Conservation (phyloP, 2,113 vertebrate species). For the Rhinichthys klamathensis region DNA sequence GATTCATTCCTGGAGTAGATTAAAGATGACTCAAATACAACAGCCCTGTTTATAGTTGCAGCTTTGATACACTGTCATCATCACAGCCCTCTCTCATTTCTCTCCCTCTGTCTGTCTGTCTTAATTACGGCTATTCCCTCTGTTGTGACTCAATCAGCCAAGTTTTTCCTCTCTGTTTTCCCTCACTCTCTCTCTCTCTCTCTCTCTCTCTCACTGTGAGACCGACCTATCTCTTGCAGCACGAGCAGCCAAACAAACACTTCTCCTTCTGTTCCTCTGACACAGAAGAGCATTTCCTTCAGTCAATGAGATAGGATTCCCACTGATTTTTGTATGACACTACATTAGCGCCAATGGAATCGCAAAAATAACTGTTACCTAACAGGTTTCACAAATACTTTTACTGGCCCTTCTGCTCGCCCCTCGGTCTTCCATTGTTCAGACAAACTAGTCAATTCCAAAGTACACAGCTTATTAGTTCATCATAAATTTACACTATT, state of each 20-base stretch:
- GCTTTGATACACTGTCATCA: slow-evolving; percentile 34
- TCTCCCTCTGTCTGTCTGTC: slow-evolving; percentile 38
- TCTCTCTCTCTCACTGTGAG: slow-evolving; percentile 31
- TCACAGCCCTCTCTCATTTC: slow-evolving; percentile 18
- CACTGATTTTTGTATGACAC: neutral
- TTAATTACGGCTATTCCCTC: slow-evolving; percentile 56
- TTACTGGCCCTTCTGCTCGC: neutral
- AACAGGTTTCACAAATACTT: neutral
- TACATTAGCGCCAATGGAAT: neutral
- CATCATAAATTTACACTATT: no score
- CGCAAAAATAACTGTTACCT: neutral
- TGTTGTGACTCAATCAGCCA: slow-evolving; percentile 51
- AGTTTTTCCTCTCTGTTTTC: slow-evolving; percentile 39
- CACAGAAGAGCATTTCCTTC: slow-evolving; percentile 14
- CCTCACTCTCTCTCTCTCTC: slow-evolving; percentile 36
- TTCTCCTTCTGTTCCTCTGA: slow-evolving; percentile 36
- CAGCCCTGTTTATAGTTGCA: slow-evolving; percentile 25
- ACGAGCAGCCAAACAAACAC: slow-evolving; percentile 38
- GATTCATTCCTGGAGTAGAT: slow-evolving; percentile 11
- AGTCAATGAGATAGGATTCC: slow-evolving; percentile 26
- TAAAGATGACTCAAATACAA: slow-evolving; percentile 45
- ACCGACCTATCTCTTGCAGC: slow-evolving; percentile 10
- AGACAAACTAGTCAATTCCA: no score
- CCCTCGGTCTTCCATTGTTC: neutral
- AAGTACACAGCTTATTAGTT: no score